Percentiles rank a stretch among this genome's conserved stretches.
phyloP scores from a whole-genome alignment of 2,888 invertebrate genomes.

The Ashinkailepas kermadecensis region DNA sequence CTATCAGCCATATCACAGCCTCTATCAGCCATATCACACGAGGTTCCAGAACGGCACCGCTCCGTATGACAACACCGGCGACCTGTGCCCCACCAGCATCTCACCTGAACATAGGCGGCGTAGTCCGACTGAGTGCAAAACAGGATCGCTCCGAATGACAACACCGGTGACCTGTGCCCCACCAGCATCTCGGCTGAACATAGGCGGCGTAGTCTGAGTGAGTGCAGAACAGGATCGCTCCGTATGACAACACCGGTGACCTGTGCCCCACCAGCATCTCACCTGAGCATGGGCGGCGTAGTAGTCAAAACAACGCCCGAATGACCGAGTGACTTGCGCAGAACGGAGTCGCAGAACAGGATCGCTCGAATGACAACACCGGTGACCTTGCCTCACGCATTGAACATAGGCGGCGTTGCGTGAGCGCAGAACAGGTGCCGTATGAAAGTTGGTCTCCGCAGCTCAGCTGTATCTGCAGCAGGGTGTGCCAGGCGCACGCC shows the following conservation, averaged over 20 bases:
- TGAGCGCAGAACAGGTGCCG: background rate
- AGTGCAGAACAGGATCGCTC: background rate
- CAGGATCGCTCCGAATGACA: background rate
- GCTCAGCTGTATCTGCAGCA: background rate
- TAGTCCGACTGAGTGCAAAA: background rate
- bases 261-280: too few relatives aligned
- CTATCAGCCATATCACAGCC: too few relatives aligned
- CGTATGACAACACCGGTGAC: too few relatives aligned
- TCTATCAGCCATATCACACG: too few relatives aligned
- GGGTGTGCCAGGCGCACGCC: background rate
- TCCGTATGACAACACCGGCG: too few relatives aligned
- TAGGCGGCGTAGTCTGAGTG: background rate
- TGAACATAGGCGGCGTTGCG: background rate
- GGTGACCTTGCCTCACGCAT: background rate
- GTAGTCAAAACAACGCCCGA: too few relatives aligned
- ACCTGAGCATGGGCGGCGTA: too few relatives aligned
- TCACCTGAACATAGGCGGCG: too few relatives aligned
- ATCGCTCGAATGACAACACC: background rate
- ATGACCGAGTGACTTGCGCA: too few relatives aligned
- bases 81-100: too few relatives aligned
- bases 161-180: background rate
- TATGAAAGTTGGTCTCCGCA: background rate
- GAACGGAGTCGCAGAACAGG: background rate
- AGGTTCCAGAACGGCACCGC: too few relatives aligned
- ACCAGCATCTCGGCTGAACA: background rate